A percentile compares a stretch with the other conserved stretches of the same genome.
phyloP scores from a whole-genome alignment of 2,888 invertebrate species.

The Operophtera brumata region DNA sequence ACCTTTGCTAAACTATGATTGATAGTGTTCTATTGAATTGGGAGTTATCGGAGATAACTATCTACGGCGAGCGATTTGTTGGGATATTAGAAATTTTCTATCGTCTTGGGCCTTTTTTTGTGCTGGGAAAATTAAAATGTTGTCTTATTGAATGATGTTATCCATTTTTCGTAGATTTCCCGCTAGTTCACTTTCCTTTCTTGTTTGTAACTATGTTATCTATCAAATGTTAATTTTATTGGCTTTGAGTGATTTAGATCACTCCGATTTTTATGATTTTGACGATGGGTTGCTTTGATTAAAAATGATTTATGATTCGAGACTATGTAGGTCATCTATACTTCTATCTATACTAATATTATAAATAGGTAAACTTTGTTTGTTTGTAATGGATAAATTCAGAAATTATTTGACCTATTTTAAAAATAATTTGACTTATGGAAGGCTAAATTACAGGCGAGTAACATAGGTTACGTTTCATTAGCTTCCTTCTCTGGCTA shows the following conservation, averaged over 20 bases:
- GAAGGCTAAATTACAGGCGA: too few relatives aligned
- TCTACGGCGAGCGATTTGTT: conserved; percentile 63
- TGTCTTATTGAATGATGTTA: not conserved
- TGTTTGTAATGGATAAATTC: too few relatives aligned
- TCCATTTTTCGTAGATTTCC: not conserved
- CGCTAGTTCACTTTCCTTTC: not conserved
- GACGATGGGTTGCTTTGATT: not conserved
- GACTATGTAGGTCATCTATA: too few relatives aligned
- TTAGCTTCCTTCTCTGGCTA: too few relatives aligned
- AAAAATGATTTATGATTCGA: not conserved
- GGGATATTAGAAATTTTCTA: conserved; percentile 57
- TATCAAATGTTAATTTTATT: not conserved
- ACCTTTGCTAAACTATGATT: conserved; percentile 73
- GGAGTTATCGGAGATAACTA: conserved; percentile 58
- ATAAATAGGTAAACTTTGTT: too few relatives aligned
- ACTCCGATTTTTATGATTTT: not conserved
- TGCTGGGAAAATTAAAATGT: conserved; percentile 20
- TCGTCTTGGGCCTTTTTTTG: conserved; percentile 24
- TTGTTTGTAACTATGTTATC: not conserved
- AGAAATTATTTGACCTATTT: too few relatives aligned
- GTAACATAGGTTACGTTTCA: too few relatives aligned
- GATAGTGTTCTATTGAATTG: conserved; percentile 69
- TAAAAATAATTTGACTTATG: too few relatives aligned
- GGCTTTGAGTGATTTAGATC: not conserved
- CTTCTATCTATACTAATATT: too few relatives aligned